A percentile compares a stretch with the other conserved stretches of the same genome.
Evolutionary conservation across 2,113 vertebrate genomes (phyloP).

Genomic region (Callionymus lyra): DNA sequence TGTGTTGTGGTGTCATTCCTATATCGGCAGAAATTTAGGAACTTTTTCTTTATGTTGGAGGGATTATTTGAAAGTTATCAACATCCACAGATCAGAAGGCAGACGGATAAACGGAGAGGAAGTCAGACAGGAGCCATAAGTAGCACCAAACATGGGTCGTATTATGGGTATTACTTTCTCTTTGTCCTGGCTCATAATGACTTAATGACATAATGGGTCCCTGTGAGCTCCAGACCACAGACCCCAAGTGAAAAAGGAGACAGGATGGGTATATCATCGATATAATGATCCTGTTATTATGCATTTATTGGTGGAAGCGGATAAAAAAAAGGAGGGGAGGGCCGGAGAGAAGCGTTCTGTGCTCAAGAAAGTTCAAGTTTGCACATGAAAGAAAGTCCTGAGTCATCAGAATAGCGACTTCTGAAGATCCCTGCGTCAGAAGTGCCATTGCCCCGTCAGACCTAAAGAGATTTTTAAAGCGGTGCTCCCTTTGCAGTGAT

Average conservation of each 20-base stretch:
- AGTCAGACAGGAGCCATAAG: conserved; percentile 37
- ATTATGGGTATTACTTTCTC: conserved; percentile 60
- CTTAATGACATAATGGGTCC: conserved; percentile 69
- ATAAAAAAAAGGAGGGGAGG: conserved; percentile 37
- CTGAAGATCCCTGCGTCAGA: conserved; percentile 16
- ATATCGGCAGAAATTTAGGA: too few relatives aligned
- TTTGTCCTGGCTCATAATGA: conserved; percentile 54
- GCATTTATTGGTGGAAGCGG: conserved; percentile 54
- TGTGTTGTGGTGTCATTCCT: too few relatives aligned
- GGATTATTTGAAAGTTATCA: not conserved
- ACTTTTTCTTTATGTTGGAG: not conserved
- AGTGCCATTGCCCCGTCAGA: conserved; percentile 32
- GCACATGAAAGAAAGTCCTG: conserved; percentile 29
- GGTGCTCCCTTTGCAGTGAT: conserved; percentile 32
- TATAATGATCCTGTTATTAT: conserved; percentile 56
- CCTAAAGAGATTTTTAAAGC: conserved; percentile 27
- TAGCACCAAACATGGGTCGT: conserved; percentile 40
- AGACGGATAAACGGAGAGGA: conserved; percentile 33
- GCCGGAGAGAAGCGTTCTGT: conserved; percentile 34
- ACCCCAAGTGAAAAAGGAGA: conserved; percentile 53
- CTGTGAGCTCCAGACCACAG: conserved; percentile 54
- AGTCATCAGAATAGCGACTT: conserved; percentile 14
- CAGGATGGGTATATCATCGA: conserved; percentile 34
- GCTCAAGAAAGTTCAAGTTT: conserved; percentile 36
- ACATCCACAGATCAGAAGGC: conserved; percentile 4